Evolutionary conservation across 2,888 invertebrate genomes (phyloP).

Genomic region (Parapristionchus giblindavisi): DNA sequence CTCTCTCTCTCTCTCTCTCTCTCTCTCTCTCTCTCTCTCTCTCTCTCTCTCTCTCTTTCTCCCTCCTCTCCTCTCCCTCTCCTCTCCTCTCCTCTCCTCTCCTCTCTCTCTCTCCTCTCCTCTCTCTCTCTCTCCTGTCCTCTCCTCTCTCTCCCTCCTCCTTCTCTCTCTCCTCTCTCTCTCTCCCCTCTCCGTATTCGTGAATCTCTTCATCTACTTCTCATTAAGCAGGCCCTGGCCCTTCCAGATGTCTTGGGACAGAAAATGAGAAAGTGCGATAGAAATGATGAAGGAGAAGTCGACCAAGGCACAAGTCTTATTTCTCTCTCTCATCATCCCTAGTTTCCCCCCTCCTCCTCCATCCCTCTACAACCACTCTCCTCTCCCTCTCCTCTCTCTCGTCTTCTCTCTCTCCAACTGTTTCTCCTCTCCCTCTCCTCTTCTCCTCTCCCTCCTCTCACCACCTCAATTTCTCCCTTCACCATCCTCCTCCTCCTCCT

Average conservation of each 20-base stretch:
- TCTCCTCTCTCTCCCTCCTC: not conserved
- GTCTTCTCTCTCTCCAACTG: not conserved
- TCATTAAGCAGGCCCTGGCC: no score
- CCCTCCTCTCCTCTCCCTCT: slow-evolving; percentile 6
- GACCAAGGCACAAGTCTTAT: not conserved
- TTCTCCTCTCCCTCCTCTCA: not conserved
- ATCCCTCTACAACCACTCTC: not conserved
- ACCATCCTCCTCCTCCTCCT: not conserved
- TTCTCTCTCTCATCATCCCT: not conserved
- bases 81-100: not conserved
- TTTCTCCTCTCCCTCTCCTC: not conserved
- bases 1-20: not conserved
- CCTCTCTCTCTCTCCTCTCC: not conserved
- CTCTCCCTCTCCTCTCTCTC: slow-evolving; percentile 12
- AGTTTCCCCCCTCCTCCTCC: slow-evolving; percentile 6
- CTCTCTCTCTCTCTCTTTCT: slow-evolving; percentile 1
- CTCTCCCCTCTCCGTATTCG: not conserved
- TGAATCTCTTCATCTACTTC: no score
- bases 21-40: not conserved
- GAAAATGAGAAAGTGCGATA: no score
- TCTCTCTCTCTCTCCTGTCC: not conserved
- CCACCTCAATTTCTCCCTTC: not conserved
- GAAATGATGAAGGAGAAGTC: no score
- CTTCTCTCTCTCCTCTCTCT: not conserved
- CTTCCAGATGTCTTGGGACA: no score